A percentile compares a stretch with the other conserved stretches of the same genome.
Evolutionary conservation across 2,888 invertebrate species (phyloP).

Genomic region (Macrophya annulata): DNA sequence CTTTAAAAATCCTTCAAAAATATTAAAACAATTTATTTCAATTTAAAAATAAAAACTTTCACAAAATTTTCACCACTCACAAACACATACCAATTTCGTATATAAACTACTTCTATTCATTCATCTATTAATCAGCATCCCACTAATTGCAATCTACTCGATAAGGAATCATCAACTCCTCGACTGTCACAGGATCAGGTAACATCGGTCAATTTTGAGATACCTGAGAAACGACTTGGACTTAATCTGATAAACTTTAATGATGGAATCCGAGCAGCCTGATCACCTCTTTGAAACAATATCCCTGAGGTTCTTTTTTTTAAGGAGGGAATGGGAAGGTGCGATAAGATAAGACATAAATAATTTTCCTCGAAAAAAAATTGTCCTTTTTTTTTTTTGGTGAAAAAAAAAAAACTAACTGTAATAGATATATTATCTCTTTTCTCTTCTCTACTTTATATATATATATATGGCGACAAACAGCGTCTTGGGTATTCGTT

Average conservation of each 20-base stretch:
- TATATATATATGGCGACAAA: conserved; percentile 8
- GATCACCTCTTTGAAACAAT: not conserved
- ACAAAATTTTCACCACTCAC: too few species aligned
- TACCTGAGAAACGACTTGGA: not conserved
- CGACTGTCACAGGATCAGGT: not conserved
- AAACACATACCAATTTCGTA: too few species aligned
- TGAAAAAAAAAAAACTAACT: not conserved
- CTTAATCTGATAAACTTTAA: not conserved
- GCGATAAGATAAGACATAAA: too few species aligned
- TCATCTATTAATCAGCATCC: not conserved
- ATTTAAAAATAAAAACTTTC: too few species aligned
- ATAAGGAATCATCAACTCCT: not conserved
- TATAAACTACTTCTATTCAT: not conserved
- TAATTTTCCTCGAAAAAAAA: too few species aligned
- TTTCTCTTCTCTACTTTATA: not conserved
- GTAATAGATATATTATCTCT: not conserved
- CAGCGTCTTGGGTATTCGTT: not conserved
- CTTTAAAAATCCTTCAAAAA: too few species aligned
- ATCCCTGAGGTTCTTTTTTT: too few species aligned
- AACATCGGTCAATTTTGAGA: not conserved
- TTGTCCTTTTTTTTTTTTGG: too few species aligned
- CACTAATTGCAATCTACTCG: not conserved
- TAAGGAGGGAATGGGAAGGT: too few species aligned
- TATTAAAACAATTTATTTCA: too few species aligned
- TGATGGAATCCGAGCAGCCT: not conserved